Percentiles rank a stretch among this genome's conserved stretches.
phyloP scores from a whole-genome alignment of 1,140 invertebrate species.

The Epicauta chinensis region DNA sequence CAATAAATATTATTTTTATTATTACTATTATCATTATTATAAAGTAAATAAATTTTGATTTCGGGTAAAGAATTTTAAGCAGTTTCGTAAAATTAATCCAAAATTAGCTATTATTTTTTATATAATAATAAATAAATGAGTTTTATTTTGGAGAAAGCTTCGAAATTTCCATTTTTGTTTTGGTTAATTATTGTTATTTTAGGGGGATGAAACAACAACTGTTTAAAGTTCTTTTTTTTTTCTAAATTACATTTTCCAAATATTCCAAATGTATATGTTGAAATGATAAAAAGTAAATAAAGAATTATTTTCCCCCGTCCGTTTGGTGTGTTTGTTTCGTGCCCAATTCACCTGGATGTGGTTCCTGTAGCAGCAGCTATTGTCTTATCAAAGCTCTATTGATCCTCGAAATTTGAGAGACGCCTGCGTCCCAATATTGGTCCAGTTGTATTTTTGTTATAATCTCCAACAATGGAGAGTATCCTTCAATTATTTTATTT shows the following conservation, averaged over 20 bases:
- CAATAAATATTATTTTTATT: constrained; percentile 12
- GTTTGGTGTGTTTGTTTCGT: neutral
- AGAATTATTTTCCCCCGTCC: constrained; percentile 4
- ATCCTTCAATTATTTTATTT: no score
- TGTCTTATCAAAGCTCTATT: constrained; percentile 22
- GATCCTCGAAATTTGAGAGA: constrained; percentile 17
- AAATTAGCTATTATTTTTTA: constrained; percentile 1
- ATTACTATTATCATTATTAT: constrained; percentile 11
- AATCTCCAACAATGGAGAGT: no score
- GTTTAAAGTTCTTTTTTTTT: constrained; percentile 28
- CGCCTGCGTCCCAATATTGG: constrained; percentile 18
- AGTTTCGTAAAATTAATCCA: constrained; percentile 9
- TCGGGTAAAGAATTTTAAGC: constrained; percentile 30
- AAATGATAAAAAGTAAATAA: constrained; percentile 7
- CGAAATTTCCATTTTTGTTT: constrained; percentile 4
- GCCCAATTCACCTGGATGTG: neutral
- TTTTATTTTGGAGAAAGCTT: constrained; percentile 5
- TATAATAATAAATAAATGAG: no score
- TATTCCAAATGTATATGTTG: constrained; percentile 6
- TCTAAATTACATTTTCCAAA: constrained; percentile 6
- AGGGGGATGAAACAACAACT: constrained; percentile 12
- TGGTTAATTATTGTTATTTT: constrained; percentile 12
- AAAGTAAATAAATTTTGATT: constrained; percentile 11
- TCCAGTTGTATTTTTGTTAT: constrained; percentile 12
- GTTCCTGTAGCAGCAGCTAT: no score